A percentile compares a stretch with the other conserved stretches of the same genome.
These are phyloP conservation scores for Cossypha niveicapilla DNA, from an alignment of 2,797 vertebrate genomes.

Conservation along the genomic window DNA sequence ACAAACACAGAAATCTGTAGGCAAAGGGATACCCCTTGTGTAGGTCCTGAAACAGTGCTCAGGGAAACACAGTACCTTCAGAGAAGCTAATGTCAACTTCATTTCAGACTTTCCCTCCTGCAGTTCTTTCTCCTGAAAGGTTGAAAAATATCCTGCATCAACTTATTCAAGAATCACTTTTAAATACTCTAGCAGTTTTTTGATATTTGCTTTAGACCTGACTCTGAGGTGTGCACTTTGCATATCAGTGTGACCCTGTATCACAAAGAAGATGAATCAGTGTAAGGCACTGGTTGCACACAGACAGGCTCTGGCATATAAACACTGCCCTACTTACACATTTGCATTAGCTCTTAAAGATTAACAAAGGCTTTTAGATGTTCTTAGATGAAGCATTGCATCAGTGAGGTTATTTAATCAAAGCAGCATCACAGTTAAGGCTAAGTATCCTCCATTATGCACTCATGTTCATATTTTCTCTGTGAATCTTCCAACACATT, in stretches of 20 bases:
- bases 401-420: neutral
- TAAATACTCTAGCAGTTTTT: neutral
- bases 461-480: neutral
- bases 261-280: neutral
- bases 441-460: neutral
- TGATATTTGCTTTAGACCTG: neutral
- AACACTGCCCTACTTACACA: neutral
- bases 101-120: slow-evolving; percentile 67
- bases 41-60: neutral
- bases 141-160: neutral
- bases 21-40: neutral
- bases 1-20: neutral
- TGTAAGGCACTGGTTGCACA: neutral
- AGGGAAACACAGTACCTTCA: slow-evolving; percentile 76
- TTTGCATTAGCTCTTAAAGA: neutral
- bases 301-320: neutral
- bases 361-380: neutral
- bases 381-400: neutral
- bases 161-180: neutral
- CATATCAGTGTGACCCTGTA: neutral
- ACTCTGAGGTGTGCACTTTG: fast-evolving
- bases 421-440: neutral
- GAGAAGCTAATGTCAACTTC: slow-evolving; percentile 67
- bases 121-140: slow-evolving; percentile 76
- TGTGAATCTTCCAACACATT: neutral